Base-by-base conservation (phyloP, 1,140 invertebrate species). In the Bombus waltoni region DNA sequence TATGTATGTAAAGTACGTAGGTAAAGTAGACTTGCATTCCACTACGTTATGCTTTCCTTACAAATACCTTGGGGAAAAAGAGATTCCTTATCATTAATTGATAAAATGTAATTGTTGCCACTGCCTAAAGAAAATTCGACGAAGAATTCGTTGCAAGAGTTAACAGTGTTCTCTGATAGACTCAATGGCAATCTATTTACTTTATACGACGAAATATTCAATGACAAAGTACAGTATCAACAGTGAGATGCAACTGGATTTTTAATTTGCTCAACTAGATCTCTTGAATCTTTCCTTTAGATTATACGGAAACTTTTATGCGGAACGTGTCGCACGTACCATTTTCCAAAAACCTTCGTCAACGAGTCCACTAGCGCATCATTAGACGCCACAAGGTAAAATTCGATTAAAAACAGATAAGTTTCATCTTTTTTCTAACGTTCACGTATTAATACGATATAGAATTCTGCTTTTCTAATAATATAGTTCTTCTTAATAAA, bases 351-450 rank as follows among this genome's bases (percentile, higher is more conserved):
- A n/a, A 22, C 22, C 35, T 74, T 85, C 10, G 35, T 6, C 32
- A n/a, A 62, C 22, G 78, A 81, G 3, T 85, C 78, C 8, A 72
- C 44, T 71, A 85, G 59, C 35, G 53, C 59, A 5, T 85, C 78
- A 1, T 62, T 72, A n/a, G 62, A 68, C 5, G n/a, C 22, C 3
- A 68, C 84, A 38, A 81, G 84, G 84, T 85, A 73, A 81, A 6
- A 22, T 22, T 8, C 47, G 2, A 77, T 77, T 77, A 83, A 83
- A 57, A 75, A 42, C 6, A n/a, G 0, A 62, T n/a, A 4, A 62
- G 4, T 62, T n/a, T 13, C 59, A 10, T 62, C 28, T 5, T n/a
- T n/a, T 62, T 62, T 62, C 1, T n/a, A 62, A 62, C 28, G 9
- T 59, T 28, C 3, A 11, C 28, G 3, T n/a, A 62, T n/a, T 28